Conservation (phyloP, 2,888 invertebrate genomes). For the Chloroclysta siterata region DNA sequence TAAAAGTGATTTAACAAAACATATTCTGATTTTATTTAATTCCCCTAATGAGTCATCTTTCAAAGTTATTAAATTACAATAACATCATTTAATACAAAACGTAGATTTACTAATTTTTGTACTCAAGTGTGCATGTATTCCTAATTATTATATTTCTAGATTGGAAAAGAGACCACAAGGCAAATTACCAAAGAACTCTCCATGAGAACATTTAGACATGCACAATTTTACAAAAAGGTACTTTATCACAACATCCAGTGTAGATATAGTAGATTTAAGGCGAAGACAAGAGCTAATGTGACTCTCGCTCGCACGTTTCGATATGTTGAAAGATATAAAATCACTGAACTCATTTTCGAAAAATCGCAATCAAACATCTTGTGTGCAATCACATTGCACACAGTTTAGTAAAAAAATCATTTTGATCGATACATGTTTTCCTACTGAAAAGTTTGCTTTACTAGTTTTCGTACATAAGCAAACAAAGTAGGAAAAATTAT, state of each 20-base stretch:
- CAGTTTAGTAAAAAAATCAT: too few relatives aligned
- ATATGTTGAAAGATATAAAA: too few relatives aligned
- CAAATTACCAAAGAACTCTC: conserved; percentile 10
- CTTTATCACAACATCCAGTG: neutral
- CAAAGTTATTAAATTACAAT: conserved; percentile 54
- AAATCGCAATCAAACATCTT: too few relatives aligned
- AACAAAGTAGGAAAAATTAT: too few relatives aligned
- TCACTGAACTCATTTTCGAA: too few relatives aligned
- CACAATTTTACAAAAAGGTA: conserved; percentile 5
- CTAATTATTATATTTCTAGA: conserved; percentile 50
- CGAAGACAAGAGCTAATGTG: too few relatives aligned
- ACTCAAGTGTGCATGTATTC: conserved; percentile 76
- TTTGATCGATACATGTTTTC: too few relatives aligned
- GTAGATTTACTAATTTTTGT: conserved; percentile 68
- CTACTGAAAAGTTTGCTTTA: too few relatives aligned
- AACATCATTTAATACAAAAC: conserved; percentile 52
- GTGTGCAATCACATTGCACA: too few relatives aligned
- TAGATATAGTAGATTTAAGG: neutral
- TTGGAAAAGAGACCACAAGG: conserved; percentile 39
- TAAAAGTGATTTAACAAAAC: conserved; percentile 71
- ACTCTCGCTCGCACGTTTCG: too few relatives aligned
- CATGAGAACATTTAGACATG: conserved; percentile 2
- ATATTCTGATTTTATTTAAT: conserved; percentile 75
- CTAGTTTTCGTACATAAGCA: too few relatives aligned
- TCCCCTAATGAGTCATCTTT: conserved; percentile 62